Percentiles rank a stretch among this genome's conserved stretches.
These are phyloP conservation scores for Oryctolagus cuniculus DNA, from an alignment of 2,113 vertebrate species.

Conservation along the genomic window mOryCun1.1 NC_091439.1:100485501-100486000, in stretches of 20 bases:
- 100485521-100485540: background rate
- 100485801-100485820: background rate
- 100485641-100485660: background rate
- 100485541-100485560: background rate
- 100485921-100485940: background rate
- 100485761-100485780: background rate
- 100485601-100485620: background rate
- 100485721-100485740: background rate
- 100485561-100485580: background rate
- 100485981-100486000: background rate
- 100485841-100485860: background rate
- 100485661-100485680: background rate
- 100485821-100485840: background rate
- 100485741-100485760: background rate
- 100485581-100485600: background rate
- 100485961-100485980: background rate
- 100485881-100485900: background rate
- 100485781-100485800: background rate
- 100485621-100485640: background rate
- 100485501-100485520: background rate
- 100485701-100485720: background rate
- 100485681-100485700: background rate
- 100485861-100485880: background rate
- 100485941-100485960: constrained; percentile 10
- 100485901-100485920: background rate